These are phyloP conservation scores for Oreohelix idahoensis DNA, from an alignment of 1,140 invertebrate species.

Conservation along the genomic window DNA sequence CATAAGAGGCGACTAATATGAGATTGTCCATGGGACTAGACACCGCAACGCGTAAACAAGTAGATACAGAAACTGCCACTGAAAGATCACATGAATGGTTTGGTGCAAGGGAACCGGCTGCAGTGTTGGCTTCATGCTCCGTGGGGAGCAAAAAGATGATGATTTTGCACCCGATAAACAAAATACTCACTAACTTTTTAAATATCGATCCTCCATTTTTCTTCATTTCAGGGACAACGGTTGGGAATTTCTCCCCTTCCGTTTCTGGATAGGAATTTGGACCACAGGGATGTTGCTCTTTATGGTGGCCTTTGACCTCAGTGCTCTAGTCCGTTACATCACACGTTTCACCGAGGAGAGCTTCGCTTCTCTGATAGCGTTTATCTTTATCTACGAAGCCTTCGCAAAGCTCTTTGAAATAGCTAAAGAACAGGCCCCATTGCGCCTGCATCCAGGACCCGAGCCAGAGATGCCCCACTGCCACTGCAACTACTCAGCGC, in stretches of 20 bases:
- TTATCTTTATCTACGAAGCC: constrained; percentile 99
- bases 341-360: constrained; percentile 99
- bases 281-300: constrained; percentile 89
- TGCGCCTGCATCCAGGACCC: constrained; percentile 40
- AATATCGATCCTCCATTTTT: too few relatives aligned
- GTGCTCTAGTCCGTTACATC: constrained; percentile 97
- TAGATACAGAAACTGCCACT: too few relatives aligned
- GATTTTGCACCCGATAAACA: too few relatives aligned
- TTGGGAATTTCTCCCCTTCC: constrained; percentile 95
- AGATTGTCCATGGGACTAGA: too few relatives aligned
- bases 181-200: too few relatives aligned
- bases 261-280: constrained; percentile 96
- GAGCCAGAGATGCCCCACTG: not conserved
- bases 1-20: too few relatives aligned
- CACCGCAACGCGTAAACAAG: too few relatives aligned
- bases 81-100: too few relatives aligned
- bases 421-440: constrained; percentile 32
- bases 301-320: constrained; percentile 95
- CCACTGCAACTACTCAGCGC: constrained; percentile 19
- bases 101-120: too few relatives aligned
- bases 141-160: too few relatives aligned
- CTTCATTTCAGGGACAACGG: constrained; percentile 76
- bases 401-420: constrained; percentile 74
- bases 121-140: too few relatives aligned
- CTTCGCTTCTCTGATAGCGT: constrained; percentile 97